phyloP scores from a whole-genome alignment of 2,888 invertebrate species.

The Callyntrura guangdongensis region DNA sequence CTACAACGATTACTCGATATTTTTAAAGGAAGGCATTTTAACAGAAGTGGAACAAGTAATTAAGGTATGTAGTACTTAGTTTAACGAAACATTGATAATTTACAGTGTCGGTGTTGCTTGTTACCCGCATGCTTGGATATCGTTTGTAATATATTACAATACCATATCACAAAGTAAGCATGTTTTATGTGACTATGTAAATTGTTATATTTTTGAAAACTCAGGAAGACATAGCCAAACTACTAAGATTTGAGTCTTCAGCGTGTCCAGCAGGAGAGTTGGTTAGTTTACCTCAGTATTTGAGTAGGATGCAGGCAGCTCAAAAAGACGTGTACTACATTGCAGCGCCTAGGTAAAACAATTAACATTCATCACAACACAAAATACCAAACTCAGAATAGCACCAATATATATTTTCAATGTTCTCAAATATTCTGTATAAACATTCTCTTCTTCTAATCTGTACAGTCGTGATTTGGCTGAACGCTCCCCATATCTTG shows the following conservation, averaged over 20 bases:
- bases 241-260: slow-evolving; percentile 97
- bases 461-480: slow-evolving; percentile 97
- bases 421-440: too few species aligned
- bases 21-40: slow-evolving; percentile 98
- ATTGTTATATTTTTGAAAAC: not conserved
- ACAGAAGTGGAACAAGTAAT: slow-evolving; percentile 92
- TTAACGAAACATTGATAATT: too few species aligned
- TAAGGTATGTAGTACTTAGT: too few species aligned
- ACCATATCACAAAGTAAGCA: too few species aligned
- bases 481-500: slow-evolving; percentile 97
- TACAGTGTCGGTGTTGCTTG: too few species aligned
- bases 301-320: slow-evolving; percentile 91
- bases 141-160: too few species aligned
- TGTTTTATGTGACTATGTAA: too few species aligned
- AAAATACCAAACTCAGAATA: too few species aligned
- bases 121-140: too few species aligned
- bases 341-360: slow-evolving; percentile 94
- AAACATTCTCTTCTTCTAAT: too few species aligned
- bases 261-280: slow-evolving; percentile 90
- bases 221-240: slow-evolving; percentile 95
- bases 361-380: too few species aligned
- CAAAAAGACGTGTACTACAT: slow-evolving; percentile 96
- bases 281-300: slow-evolving; percentile 94
- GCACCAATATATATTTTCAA: too few species aligned
- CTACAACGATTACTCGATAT: slow-evolving; percentile 96